Evolutionary conservation across 2,888 invertebrate genomes (phyloP).

Genomic region (Miltochrista miniata): DNA sequence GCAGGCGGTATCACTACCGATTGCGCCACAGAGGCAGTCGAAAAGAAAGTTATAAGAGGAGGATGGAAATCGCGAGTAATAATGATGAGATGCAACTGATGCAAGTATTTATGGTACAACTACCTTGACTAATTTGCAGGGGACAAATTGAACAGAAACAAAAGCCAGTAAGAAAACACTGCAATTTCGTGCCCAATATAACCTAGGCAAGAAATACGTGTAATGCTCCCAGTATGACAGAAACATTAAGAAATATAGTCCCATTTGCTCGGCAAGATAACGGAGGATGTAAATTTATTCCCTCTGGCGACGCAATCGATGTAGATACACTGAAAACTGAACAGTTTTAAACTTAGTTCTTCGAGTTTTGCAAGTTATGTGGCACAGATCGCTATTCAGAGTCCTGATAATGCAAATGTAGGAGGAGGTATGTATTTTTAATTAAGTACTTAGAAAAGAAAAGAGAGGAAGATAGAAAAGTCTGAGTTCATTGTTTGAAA

Average conservation of each 20-base stretch:
- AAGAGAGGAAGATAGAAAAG: too few relatives aligned
- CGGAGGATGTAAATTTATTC: slow-evolving; percentile 32
- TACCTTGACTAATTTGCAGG: too few relatives aligned
- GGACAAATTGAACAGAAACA: too few relatives aligned
- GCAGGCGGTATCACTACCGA: too few relatives aligned
- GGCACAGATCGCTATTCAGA: slow-evolving; percentile 4
- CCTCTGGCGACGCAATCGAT: slow-evolving; percentile 24
- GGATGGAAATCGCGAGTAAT: too few relatives aligned
- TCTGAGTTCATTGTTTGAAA: too few relatives aligned
- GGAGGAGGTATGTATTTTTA: not conserved
- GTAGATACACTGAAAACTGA: slow-evolving; percentile 24
- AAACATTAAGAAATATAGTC: slow-evolving; percentile 19
- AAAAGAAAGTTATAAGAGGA: too few relatives aligned
- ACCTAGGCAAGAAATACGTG: not conserved
- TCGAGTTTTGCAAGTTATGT: slow-evolving; percentile 11
- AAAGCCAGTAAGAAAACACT: too few relatives aligned
- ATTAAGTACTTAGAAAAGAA: too few relatives aligned
- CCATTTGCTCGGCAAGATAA: slow-evolving; percentile 21
- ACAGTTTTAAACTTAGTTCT: slow-evolving; percentile 17
- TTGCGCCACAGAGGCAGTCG: too few relatives aligned
- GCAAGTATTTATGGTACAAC: too few relatives aligned
- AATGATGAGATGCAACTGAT: too few relatives aligned
- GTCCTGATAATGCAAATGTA: slow-evolving; percentile 3
- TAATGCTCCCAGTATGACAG: not conserved
- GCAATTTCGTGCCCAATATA: not conserved